Evolutionary conservation across 2,113 vertebrate species (phyloP).

Genomic region (Laterallus jamaicensis): DNA sequence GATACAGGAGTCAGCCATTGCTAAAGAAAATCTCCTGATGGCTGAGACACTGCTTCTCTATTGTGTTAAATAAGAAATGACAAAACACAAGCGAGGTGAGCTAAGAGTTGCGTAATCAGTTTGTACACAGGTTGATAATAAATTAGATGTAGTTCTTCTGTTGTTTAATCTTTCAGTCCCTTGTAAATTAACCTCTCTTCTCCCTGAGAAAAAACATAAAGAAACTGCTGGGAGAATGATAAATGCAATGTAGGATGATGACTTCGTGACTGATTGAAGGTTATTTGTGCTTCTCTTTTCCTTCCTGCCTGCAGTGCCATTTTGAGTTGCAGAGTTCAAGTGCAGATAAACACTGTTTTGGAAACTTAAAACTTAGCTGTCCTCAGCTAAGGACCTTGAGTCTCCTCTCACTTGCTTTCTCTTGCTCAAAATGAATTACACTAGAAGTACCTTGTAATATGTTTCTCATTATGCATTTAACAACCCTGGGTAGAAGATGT

Average conservation of each 20-base stretch:
- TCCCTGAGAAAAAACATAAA: background rate
- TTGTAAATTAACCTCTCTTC: background rate
- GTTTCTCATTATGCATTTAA: background rate
- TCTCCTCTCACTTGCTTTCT: background rate
- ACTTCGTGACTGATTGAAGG: background rate
- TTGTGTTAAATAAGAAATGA: background rate
- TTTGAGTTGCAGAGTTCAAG: slow-evolving; percentile 11
- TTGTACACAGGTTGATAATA: background rate
- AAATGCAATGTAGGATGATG: background rate
- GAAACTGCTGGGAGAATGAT: background rate
- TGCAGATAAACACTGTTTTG: background rate
- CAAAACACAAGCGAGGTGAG: background rate
- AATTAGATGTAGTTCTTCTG: background rate
- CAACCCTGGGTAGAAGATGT: background rate
- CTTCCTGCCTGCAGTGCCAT: background rate
- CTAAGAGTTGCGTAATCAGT: background rate
- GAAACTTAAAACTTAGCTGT: background rate
- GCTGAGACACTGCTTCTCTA: background rate
- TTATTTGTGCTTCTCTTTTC: background rate
- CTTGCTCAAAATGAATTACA: background rate
- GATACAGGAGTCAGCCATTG: background rate
- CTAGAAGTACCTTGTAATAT: background rate
- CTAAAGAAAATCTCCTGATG: background rate
- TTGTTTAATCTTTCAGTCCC: background rate
- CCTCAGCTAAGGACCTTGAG: background rate